Percentiles rank a stretch among this genome's conserved stretches.
Evolutionary conservation across 2,888 invertebrate species (phyloP).

Genomic region (Cheilosia scutellata): DNA sequence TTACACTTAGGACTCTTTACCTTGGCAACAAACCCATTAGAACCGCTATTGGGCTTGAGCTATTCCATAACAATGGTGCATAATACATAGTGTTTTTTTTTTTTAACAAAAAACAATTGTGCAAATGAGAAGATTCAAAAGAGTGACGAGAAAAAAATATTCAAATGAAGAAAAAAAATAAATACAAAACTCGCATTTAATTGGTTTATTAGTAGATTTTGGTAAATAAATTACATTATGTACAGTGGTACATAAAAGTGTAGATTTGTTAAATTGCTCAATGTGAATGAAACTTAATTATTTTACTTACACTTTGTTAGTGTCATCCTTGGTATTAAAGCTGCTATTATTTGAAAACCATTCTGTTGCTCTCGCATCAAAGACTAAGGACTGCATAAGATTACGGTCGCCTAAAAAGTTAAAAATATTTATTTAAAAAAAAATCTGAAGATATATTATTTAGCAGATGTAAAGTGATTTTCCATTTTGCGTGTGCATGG

Average conservation of each 20-base stretch:
- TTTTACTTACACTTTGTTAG: conserved; percentile 86
- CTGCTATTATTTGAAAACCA: conserved; percentile 93
- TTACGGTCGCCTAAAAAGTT: conserved; percentile 90
- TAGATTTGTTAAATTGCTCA: neutral
- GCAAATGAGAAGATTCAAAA: conserved; percentile 77
- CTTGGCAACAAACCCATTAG: conserved; percentile 97
- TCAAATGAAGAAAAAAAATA: conserved; percentile 78
- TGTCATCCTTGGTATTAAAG: conserved; percentile 89
- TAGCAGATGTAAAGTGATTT: conserved; percentile 11
- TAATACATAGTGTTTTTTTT: conserved; percentile 76
- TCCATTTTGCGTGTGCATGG: conserved; percentile 54
- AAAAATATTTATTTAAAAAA: conserved; percentile 11
- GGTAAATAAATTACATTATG: neutral
- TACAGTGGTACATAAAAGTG: neutral
- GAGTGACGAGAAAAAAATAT: conserved; percentile 75
- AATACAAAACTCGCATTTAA: conserved; percentile 37
- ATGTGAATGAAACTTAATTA: neutral
- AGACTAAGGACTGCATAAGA: conserved; percentile 92
- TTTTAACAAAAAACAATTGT: conserved; percentile 51
- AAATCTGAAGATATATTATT: neutral
- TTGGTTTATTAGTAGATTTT: conserved; percentile 29
- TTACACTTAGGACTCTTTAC: conserved; percentile 86
- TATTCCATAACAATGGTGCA: conserved; percentile 85
- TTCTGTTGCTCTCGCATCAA: conserved; percentile 94
- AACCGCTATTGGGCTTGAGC: conserved; percentile 93